A percentile compares a stretch with the other conserved stretches of the same genome.
phyloP scores from a whole-genome alignment of 2,888 invertebrate genomes.

The Folsomia candida region DNA sequence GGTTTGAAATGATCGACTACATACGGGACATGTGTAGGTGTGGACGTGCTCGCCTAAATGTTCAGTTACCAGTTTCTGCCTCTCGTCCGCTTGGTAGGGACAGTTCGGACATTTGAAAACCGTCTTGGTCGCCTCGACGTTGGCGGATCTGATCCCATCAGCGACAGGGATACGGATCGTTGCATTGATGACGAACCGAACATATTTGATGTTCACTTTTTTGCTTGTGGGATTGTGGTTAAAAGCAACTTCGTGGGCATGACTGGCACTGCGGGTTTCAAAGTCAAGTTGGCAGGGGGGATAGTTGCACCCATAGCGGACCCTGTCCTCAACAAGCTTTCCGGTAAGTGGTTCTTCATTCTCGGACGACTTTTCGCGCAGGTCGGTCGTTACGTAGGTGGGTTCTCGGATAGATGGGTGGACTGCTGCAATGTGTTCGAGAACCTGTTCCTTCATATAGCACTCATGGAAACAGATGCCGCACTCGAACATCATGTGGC shows the following conservation, averaged over 20 bases:
- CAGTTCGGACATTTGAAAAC: constrained; percentile 32
- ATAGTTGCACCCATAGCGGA: constrained; percentile 54
- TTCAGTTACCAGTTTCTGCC: constrained; percentile 21
- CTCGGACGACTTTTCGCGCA: not conserved
- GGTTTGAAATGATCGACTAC: constrained; percentile 23
- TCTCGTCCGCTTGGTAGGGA: constrained; percentile 21
- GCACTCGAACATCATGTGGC: constrained; percentile 22
- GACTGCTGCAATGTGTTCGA: constrained; percentile 54
- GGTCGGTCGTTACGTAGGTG: constrained; percentile 46
- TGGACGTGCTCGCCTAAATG: constrained; percentile 34
- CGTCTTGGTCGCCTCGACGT: not conserved
- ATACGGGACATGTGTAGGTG: constrained; percentile 28
- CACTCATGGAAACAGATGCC: constrained; percentile 53
- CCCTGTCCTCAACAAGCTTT: constrained; percentile 42
- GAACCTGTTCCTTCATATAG: constrained; percentile 52
- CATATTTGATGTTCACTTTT: not conserved
- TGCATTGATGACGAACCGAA: constrained; percentile 10
- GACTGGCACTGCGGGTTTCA: not conserved
- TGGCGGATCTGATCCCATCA: not conserved
- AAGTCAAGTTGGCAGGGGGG: constrained; percentile 51
- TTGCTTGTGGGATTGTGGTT: not conserved
- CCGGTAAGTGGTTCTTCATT: not conserved
- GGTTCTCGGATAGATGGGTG: constrained; percentile 54
- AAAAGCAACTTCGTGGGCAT: constrained; percentile 14
- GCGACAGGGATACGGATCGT: constrained; percentile 1